These are phyloP conservation scores for Thamnaconus septentrionalis DNA, from an alignment of 2,113 vertebrate species.

Conservation along the genomic window DNA sequence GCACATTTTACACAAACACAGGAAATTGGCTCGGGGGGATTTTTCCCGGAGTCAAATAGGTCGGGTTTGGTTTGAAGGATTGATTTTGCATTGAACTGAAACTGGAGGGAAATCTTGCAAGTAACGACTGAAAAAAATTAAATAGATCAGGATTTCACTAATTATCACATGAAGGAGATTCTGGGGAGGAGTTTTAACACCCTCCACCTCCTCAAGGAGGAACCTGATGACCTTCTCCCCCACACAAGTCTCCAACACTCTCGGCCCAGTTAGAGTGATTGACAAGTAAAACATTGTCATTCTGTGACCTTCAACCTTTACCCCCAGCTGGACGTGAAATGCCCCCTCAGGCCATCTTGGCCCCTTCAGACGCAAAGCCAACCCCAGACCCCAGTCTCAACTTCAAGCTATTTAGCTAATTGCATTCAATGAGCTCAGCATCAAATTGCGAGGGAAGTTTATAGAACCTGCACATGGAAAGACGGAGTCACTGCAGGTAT, in stretches of 20 bases:
- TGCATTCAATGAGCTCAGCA: too few relatives aligned
- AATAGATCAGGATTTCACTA: too few relatives aligned
- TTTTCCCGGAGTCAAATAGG: neutral
- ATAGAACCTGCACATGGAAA: too few relatives aligned
- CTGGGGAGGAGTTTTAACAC: neutral
- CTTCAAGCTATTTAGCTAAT: neutral
- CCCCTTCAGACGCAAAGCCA: slow-evolving; percentile 10
- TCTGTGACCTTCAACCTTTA: slow-evolving; percentile 45
- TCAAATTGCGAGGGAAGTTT: too few relatives aligned
- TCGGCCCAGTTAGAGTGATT: slow-evolving; percentile 29
- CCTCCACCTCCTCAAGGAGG: slow-evolving; percentile 26
- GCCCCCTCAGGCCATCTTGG: slow-evolving; percentile 31
- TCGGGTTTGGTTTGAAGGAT: neutral
- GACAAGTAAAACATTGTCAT: slow-evolving; percentile 46
- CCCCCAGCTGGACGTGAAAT: slow-evolving; percentile 26
- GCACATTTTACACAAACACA: neutral
- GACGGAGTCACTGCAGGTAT: too few relatives aligned
- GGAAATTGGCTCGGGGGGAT: neutral
- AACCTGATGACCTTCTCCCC: slow-evolving; percentile 21
- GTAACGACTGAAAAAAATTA: neutral
- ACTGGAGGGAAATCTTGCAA: neutral
- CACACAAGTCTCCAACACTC: slow-evolving; percentile 21
- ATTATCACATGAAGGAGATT: too few relatives aligned
- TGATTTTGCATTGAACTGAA: neutral
- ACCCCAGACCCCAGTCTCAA: slow-evolving; percentile 29